A percentile compares a stretch with the other conserved stretches of the same genome.
Evolutionary conservation across 2,888 invertebrate species (phyloP).

Genomic region (Eremobia ochroleuca): DNA sequence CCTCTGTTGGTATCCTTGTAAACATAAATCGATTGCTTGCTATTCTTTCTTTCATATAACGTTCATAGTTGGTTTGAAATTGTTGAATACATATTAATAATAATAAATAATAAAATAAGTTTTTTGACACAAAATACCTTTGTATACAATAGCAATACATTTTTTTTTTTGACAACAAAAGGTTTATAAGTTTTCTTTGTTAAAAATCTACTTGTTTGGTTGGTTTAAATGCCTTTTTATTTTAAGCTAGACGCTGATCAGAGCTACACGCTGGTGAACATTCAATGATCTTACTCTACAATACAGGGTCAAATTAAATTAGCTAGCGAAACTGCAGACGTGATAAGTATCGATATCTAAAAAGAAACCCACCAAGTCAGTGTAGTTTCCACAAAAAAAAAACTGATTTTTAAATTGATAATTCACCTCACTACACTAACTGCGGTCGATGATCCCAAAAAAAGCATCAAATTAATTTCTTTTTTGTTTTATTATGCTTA

Average conservation of each 20-base stretch:
- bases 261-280: not conserved
- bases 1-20: not conserved
- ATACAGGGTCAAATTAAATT: not conserved
- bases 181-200: not conserved
- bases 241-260: not conserved
- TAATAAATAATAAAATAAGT: too few species aligned
- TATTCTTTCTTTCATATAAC: not conserved
- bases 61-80: not conserved
- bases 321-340: not conserved
- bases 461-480: not conserved
- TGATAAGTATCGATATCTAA: not conserved
- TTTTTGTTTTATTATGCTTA: not conserved
- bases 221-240: not conserved
- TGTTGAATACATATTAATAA: not conserved
- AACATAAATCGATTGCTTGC: constrained; percentile 10
- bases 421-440: too few species aligned
- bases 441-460: too few species aligned
- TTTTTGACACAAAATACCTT: too few species aligned
- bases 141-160: too few species aligned
- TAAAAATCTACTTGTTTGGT: not conserved
- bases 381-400: not conserved
- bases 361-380: not conserved
- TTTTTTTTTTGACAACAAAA: too few species aligned
- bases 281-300: not conserved
- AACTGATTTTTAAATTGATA: too few species aligned